Percentiles rank a stretch among this genome's conserved stretches.
phyloP scores from a whole-genome alignment of 2,113 vertebrate genomes.

The Pteropus alecto region DNA sequence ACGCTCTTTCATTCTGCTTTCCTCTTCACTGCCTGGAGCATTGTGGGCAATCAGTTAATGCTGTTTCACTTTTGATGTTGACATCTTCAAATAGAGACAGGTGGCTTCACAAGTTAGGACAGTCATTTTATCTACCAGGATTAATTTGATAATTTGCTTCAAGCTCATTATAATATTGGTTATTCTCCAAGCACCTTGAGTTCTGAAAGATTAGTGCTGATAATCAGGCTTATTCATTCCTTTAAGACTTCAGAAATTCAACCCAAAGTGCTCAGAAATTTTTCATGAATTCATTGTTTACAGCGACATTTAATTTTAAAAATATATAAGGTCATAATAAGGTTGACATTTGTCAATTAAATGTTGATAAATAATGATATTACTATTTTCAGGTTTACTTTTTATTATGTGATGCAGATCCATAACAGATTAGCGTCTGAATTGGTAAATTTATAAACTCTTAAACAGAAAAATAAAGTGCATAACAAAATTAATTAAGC shows the following conservation, averaged over 20 bases:
- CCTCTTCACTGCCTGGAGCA: slow-evolving; percentile 34
- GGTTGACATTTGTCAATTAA: background rate
- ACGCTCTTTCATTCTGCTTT: slow-evolving; percentile 38
- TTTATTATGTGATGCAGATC: background rate
- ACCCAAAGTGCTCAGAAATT: background rate
- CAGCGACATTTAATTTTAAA: background rate
- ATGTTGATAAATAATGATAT: background rate
- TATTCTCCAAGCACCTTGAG: slow-evolving; percentile 29
- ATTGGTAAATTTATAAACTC: background rate
- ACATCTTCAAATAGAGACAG: slow-evolving; percentile 28
- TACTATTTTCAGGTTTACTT: slow-evolving; percentile 18
- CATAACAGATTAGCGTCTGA: background rate
- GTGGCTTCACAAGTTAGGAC: slow-evolving; percentile 32
- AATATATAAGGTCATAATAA: background rate
- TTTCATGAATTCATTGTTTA: slow-evolving; percentile 19
- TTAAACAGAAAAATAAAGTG: background rate
- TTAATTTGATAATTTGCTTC: slow-evolving; percentile 55
- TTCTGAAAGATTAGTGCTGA: slow-evolving; percentile 25
- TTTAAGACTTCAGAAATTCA: slow-evolving; percentile 12
- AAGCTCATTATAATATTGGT: slow-evolving; percentile 41
- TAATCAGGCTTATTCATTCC: background rate
- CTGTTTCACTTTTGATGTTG: slow-evolving; percentile 46
- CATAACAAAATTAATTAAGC: background rate
- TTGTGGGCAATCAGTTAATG: background rate
- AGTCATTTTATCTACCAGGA: slow-evolving; percentile 29